Percentiles rank a stretch among this genome's conserved stretches.
These are phyloP conservation scores for Drosophila anomalipes DNA, from an alignment of 2,888 invertebrate genomes.

Conservation along the genomic window DNA sequence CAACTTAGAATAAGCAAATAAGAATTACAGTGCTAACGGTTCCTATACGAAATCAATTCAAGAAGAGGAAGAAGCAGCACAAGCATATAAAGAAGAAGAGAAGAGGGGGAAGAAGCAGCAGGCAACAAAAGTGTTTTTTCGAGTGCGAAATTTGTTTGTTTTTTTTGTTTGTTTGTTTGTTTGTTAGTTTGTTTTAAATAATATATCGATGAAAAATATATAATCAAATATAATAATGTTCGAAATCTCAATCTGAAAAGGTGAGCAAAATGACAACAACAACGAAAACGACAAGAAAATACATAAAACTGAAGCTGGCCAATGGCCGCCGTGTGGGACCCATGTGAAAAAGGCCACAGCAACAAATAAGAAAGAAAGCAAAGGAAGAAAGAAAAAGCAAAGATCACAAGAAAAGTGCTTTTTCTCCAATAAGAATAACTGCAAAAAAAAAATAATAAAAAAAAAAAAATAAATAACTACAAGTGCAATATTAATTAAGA, in stretches of 20 bases:
- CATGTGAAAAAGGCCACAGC: conserved; percentile 25
- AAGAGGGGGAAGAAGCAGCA: conserved; percentile 9
- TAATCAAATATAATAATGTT: conserved; percentile 11
- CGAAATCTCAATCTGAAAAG: conserved; percentile 12
- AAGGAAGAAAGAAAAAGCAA: neutral
- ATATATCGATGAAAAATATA: conserved; percentile 16
- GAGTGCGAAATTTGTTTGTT: conserved; percentile 55
- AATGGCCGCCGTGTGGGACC: conserved; percentile 34
- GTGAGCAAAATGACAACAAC: conserved; percentile 52
- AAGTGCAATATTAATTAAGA: conserved; percentile 47
- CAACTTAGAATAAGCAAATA: conserved; percentile 36
- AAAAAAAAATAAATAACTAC: conserved; percentile 4
- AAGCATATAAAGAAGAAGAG: conserved; percentile 1
- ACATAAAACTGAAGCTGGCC: conserved; percentile 40
- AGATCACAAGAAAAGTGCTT: conserved; percentile 28
- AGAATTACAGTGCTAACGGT: conserved; percentile 55
- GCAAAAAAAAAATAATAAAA: conserved; percentile 10
- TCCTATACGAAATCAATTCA: conserved; percentile 48
- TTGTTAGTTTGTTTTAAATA: conserved; percentile 13
- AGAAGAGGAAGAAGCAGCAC: conserved; percentile 11
- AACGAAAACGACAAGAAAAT: conserved; percentile 29
- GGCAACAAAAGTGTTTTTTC: conserved; percentile 27
- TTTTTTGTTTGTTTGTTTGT: conserved; percentile 30
- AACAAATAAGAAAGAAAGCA: conserved; percentile 8
- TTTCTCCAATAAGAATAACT: conserved; percentile 8